Evolutionary conservation across 2,888 invertebrate species (phyloP).

Genomic region (Dynastes hyllus): DNA sequence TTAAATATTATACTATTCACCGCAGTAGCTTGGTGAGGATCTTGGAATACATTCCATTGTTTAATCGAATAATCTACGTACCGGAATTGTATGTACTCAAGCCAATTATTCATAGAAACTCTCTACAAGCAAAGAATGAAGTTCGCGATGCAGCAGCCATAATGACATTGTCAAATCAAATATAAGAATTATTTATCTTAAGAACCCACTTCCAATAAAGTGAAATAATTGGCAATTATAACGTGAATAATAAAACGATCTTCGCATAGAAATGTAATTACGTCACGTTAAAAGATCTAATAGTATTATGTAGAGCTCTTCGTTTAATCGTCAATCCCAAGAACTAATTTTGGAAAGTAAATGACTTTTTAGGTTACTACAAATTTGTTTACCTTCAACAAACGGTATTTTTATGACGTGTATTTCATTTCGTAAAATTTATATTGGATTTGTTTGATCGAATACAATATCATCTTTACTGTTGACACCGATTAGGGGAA

Average conservation of each 20-base stretch:
- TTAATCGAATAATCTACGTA: constrained; percentile 6
- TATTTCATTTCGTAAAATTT: too few relatives aligned
- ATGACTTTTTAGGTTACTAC: too few relatives aligned
- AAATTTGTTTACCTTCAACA: too few relatives aligned
- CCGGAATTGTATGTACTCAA: constrained; percentile 4
- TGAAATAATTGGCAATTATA: constrained; percentile 68
- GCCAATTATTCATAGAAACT: constrained; percentile 23
- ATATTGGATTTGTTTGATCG: too few relatives aligned
- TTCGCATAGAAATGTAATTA: constrained; percentile 19
- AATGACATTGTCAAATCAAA: constrained; percentile 40
- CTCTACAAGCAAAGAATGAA: neutral
- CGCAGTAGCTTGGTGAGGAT: neutral
- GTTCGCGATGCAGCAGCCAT: constrained; percentile 28
- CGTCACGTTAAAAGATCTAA: neutral
- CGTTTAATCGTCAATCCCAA: too few relatives aligned
- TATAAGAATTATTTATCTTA: constrained; percentile 49
- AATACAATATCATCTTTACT: too few relatives aligned
- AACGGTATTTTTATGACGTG: too few relatives aligned
- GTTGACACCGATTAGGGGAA: too few relatives aligned
- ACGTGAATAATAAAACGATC: constrained; percentile 49
- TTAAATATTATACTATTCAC: neutral
- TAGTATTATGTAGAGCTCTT: neutral
- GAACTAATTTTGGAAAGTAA: too few relatives aligned
- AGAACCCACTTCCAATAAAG: constrained; percentile 54
- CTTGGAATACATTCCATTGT: neutral